These are phyloP conservation scores for Hirtodrosophila confusa DNA, from an alignment of 2,888 invertebrate species.

Conservation along the genomic window DNA sequence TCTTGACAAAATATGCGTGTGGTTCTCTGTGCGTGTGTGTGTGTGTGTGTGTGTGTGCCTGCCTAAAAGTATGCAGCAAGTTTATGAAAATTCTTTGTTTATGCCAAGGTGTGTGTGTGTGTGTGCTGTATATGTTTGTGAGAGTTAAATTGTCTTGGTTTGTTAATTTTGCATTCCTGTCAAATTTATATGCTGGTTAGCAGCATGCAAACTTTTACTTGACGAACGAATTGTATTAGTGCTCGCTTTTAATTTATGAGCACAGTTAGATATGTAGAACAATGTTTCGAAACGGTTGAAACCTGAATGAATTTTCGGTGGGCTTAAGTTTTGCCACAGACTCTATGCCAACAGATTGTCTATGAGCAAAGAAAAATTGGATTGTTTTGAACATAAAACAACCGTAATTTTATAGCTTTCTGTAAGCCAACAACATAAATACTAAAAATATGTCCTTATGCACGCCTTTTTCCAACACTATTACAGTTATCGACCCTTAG, in stretches of 20 bases:
- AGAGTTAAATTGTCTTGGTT: slow-evolving; percentile 67
- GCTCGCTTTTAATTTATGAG: slow-evolving; percentile 67
- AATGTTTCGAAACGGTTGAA: slow-evolving; percentile 12
- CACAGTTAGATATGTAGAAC: slow-evolving; percentile 53
- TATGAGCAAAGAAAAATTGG: too few species aligned
- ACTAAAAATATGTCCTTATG: too few species aligned
- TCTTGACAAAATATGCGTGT: slow-evolving; percentile 69
- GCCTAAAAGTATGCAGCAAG: slow-evolving; percentile 68
- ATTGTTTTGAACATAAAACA: too few species aligned
- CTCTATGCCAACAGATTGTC: too few species aligned
- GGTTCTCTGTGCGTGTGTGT: slow-evolving; percentile 42
- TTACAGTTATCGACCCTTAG: too few species aligned
- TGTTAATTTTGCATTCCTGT: slow-evolving; percentile 68
- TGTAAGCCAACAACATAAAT: too few species aligned
- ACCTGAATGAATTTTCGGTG: background rate
- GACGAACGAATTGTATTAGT: slow-evolving; percentile 54
- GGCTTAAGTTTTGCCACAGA: background rate
- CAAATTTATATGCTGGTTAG: slow-evolving; percentile 76
- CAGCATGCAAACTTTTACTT: slow-evolving; percentile 54
- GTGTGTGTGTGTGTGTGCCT: slow-evolving; percentile 19
- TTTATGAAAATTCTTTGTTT: slow-evolving; percentile 76
- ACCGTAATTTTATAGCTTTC: too few species aligned
- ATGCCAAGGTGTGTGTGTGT: slow-evolving; percentile 44
- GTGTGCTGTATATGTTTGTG: slow-evolving; percentile 10
- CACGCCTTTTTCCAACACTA: too few species aligned